Conservation (phyloP, 37 sponge, comb jelly and placozoan species). For the Tethya wilhelma region DNA sequence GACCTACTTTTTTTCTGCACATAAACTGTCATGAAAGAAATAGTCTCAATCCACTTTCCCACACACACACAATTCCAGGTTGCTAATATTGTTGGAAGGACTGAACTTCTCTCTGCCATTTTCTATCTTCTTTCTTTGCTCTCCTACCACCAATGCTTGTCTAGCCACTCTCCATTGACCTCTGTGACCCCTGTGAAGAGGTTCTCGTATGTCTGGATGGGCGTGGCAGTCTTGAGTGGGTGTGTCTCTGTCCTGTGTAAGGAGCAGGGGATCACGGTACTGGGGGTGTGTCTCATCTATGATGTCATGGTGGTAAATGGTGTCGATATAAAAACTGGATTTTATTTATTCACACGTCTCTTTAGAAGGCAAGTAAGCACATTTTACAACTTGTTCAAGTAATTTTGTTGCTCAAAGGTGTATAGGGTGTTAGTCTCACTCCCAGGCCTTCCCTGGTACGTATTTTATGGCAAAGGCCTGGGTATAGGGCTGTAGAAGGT, state of each 20-base stretch:
- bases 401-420: too few species aligned
- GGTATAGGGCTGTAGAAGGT: too few species aligned
- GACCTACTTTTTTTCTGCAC: too few species aligned
- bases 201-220: conserved; percentile 15
- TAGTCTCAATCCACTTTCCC: too few species aligned
- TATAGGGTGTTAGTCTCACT: too few species aligned
- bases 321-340: background rate
- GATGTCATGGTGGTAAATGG: conserved; percentile 43
- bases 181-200: too few species aligned
- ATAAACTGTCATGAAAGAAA: too few species aligned
- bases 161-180: background rate
- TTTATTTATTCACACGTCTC: too few species aligned
- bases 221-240: background rate
- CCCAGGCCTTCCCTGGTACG: too few species aligned
- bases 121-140: conserved; percentile 78
- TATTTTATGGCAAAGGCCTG: too few species aligned
- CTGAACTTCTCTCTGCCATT: conserved; percentile 78
- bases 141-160: conserved; percentile 45
- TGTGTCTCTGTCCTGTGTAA: conserved; percentile 72
- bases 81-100: conserved; percentile 86
- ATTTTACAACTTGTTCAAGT: too few species aligned
- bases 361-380: too few species aligned
- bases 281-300: conserved; percentile 61
- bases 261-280: conserved; percentile 75
- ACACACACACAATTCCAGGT: conserved; percentile 50